These are phyloP conservation scores for Ailurus styani DNA, from an alignment of 2,113 vertebrate species.

Conservation along the genomic window DNA sequence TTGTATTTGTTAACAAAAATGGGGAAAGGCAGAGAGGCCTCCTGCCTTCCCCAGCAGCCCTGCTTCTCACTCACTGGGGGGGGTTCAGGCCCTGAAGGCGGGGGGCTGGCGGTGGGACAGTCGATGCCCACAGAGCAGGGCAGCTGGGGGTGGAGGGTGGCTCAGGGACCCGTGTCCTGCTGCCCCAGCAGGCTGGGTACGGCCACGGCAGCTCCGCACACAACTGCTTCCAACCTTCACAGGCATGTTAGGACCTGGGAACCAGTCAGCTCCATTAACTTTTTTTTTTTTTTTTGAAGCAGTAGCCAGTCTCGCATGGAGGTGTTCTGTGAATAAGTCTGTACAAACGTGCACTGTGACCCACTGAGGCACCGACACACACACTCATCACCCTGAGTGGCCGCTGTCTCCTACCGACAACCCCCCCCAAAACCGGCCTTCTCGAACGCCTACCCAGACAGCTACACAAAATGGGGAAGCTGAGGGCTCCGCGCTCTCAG, in stretches of 20 bases:
- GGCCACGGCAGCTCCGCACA: neutral
- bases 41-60: neutral
- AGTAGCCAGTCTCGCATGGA: neutral
- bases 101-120: neutral
- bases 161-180: neutral
- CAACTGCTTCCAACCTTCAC: slow-evolving; percentile 35
- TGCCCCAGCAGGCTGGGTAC: neutral
- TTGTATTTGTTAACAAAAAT: slow-evolving; percentile 61
- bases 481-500: neutral
- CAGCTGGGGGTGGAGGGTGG: fast-evolving
- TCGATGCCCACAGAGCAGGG: fast-evolving
- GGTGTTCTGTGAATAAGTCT: neutral
- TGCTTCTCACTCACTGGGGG: neutral
- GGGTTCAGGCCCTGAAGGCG: neutral
- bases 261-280: neutral
- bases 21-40: fast-evolving
- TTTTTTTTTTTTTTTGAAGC: neutral
- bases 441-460: neutral
- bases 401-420: neutral
- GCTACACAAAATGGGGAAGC: neutral
- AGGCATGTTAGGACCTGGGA: slow-evolving; percentile 75
- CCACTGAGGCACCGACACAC: neutral
- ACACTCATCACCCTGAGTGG: neutral
- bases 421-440: neutral
- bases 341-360: neutral